Evolutionary conservation across 2,888 invertebrate species (phyloP).

Genomic region (Drosophila yooni): DNA sequence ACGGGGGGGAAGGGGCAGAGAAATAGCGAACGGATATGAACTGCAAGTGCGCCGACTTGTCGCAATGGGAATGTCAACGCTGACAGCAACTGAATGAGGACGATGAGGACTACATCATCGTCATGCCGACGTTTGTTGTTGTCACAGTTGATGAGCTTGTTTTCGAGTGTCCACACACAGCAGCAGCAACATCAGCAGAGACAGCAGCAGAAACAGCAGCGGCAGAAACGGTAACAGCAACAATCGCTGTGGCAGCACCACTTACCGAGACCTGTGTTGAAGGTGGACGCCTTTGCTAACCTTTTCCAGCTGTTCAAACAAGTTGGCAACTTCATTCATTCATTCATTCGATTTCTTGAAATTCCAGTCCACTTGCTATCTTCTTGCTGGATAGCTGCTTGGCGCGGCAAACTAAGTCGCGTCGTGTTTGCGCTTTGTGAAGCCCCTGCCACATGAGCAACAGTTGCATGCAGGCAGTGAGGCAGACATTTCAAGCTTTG

Average conservation of each 20-base stretch:
- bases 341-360: constrained; percentile 43
- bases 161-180: constrained; percentile 58
- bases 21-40: constrained; percentile 56
- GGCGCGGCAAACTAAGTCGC: constrained; percentile 6
- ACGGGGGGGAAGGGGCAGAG: not conserved
- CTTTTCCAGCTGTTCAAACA: constrained; percentile 64
- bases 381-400: not conserved
- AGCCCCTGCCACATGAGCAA: constrained; percentile 60
- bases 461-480: constrained; percentile 57
- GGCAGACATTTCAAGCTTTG: constrained; percentile 40
- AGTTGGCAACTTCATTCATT: constrained; percentile 47
- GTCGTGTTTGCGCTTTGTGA: constrained; percentile 38
- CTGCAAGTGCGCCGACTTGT: constrained; percentile 47
- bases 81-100: constrained; percentile 15
- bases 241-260: not conserved
- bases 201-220: not conserved
- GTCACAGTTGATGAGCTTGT: constrained; percentile 71
- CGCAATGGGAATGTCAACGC: constrained; percentile 34
- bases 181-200: constrained; percentile 1
- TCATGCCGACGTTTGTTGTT: constrained; percentile 59
- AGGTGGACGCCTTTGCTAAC: constrained; percentile 45
- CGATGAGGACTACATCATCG: constrained; percentile 46
- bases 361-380: constrained; percentile 57
- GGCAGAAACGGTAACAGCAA: constrained; percentile 4
- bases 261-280: constrained; percentile 2